Percentiles rank a stretch among this genome's conserved stretches.
Evolutionary conservation across 2,888 invertebrate species (phyloP).

Genomic region (Mimumesa dahlbomi): DNA sequence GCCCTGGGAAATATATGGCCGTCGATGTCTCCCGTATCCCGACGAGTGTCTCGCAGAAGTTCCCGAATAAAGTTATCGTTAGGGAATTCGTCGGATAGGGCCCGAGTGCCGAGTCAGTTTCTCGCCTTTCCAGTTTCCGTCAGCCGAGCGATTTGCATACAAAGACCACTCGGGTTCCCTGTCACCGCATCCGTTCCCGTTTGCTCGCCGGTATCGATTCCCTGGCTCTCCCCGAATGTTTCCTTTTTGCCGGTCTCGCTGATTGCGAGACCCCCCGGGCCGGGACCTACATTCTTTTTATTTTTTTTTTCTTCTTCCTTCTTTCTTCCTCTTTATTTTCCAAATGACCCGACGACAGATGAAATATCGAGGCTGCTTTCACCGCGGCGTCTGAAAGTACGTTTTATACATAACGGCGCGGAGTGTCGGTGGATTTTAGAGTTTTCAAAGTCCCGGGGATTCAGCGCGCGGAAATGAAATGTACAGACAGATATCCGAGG

Average conservation of each 20-base stretch:
- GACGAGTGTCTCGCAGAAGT: slow-evolving; percentile 29
- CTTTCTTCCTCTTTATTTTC: too few relatives aligned
- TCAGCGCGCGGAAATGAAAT: too few relatives aligned
- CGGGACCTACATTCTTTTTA: not conserved
- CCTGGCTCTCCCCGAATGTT: slow-evolving; percentile 8
- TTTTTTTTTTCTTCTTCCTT: slow-evolving; percentile 1
- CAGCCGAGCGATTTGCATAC: slow-evolving; percentile 61
- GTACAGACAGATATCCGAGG: too few relatives aligned
- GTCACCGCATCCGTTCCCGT: slow-evolving; percentile 38
- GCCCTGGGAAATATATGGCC: slow-evolving; percentile 34
- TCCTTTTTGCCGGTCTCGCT: slow-evolving; percentile 1
- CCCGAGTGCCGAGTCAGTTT: slow-evolving; percentile 47
- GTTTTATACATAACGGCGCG: too few relatives aligned
- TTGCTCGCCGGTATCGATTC: slow-evolving; percentile 35
- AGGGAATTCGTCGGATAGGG: slow-evolving; percentile 71
- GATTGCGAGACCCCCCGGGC: slow-evolving; percentile 3
- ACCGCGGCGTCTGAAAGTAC: too few relatives aligned
- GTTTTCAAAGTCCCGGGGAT: too few relatives aligned
- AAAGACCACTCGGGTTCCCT: slow-evolving; percentile 53
- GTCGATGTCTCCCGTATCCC: slow-evolving; percentile 22
- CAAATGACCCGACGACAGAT: too few relatives aligned
- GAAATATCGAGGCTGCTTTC: too few relatives aligned
- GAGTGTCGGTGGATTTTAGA: too few relatives aligned
- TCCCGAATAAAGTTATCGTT: slow-evolving; percentile 72
- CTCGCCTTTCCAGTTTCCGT: slow-evolving; percentile 46